phyloP scores from a whole-genome alignment of 2,113 vertebrate genomes.

The Glaucidium brasilianum region DNA sequence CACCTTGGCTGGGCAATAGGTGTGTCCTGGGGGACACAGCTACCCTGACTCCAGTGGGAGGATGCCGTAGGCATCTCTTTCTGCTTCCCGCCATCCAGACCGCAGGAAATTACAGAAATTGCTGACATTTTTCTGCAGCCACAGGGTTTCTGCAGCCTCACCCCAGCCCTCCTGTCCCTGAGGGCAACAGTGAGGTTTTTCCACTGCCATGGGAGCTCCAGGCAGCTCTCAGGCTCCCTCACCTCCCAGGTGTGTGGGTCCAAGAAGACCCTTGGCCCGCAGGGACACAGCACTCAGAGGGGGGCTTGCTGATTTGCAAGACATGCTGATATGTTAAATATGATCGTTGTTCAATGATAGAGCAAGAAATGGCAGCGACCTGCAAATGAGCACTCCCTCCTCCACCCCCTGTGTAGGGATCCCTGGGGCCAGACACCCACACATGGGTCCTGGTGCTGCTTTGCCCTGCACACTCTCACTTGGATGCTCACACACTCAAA shows the following conservation, averaged over 20 bases:
- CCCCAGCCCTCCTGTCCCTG: background rate
- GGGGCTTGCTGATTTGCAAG: background rate
- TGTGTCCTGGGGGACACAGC: background rate
- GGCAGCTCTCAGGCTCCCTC: fast-evolving
- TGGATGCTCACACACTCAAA: background rate
- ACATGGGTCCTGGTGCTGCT: background rate
- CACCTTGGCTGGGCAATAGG: background rate
- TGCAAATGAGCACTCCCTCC: fast-evolving
- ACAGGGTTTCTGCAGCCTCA: background rate
- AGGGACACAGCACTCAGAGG: background rate
- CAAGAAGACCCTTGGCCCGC: background rate
- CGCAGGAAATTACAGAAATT: background rate
- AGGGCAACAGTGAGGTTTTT: background rate
- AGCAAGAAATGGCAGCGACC: background rate
- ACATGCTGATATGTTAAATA: background rate
- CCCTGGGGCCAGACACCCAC: background rate
- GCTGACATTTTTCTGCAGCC: slow-evolving; percentile 5
- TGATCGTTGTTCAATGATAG: background rate
- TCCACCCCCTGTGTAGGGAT: background rate
- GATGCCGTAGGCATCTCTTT: background rate
- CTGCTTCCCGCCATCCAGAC: background rate
- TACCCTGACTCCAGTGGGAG: background rate
- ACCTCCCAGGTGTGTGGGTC: fast-evolving
- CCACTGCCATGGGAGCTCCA: fast-evolving
- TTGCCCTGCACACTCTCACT: background rate